phyloP scores from a whole-genome alignment of 1,140 invertebrate genomes.

The Aphis craccivora region DNA sequence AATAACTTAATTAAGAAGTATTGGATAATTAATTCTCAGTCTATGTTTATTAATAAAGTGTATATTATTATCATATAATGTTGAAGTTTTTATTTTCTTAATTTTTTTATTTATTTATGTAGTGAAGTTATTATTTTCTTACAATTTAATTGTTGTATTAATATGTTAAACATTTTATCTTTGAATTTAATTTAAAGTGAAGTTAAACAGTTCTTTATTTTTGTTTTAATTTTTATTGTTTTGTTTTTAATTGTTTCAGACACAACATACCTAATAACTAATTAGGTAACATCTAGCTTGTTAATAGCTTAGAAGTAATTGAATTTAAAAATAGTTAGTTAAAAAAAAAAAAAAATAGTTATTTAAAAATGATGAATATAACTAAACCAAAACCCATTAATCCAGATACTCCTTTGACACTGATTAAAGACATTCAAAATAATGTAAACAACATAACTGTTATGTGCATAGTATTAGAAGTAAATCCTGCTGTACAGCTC shows the following conservation, averaged over 20 bases:
- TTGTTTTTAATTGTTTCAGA: conserved; percentile 57
- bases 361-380: conserved; percentile 35
- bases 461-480: conserved; percentile 91
- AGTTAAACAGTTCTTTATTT: conserved; percentile 18
- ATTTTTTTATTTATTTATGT: background rate
- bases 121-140: conserved; percentile 24
- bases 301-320: conserved; percentile 42
- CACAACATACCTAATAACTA: conserved; percentile 24
- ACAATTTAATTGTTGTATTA: background rate
- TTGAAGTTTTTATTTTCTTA: background rate
- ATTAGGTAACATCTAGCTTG: conserved; percentile 36
- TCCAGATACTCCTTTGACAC: conserved; percentile 44
- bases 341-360: background rate
- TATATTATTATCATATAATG: background rate
- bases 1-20: background rate
- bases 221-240: conserved; percentile 37
- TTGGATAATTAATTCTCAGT: background rate
- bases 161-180: background rate
- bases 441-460: conserved; percentile 92
- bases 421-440: conserved; percentile 83
- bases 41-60: background rate
- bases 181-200: conserved; percentile 35
- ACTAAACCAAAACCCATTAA: conserved; percentile 48
- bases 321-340: conserved; percentile 38
- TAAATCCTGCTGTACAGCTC: conserved; percentile 86